A percentile compares a stretch with the other conserved stretches of the same genome.
Conservation (phyloP, 2,888 invertebrate genomes). For the Scaptomyza caliginosa region DNA sequence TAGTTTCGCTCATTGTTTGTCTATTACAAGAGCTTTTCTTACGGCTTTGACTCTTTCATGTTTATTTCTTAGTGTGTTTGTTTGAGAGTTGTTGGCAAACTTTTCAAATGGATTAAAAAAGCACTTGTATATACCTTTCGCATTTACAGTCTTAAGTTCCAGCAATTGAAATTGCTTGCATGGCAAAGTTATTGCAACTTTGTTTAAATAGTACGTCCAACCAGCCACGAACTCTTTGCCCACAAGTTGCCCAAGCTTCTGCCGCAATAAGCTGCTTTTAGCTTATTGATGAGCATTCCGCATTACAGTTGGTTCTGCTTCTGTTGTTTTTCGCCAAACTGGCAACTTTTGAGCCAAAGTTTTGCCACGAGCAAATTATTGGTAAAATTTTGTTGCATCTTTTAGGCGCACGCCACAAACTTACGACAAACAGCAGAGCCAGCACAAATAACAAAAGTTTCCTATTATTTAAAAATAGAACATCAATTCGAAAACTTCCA, state of each 20-base stretch:
- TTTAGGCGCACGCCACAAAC: constrained; percentile 30
- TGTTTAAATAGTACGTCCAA: constrained; percentile 52
- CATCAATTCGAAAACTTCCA: constrained; percentile 4
- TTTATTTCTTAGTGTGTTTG: not conserved
- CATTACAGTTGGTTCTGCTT: constrained; percentile 23
- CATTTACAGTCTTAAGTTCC: constrained; percentile 16
- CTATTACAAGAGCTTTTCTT: constrained; percentile 57
- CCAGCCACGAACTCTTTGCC: not conserved
- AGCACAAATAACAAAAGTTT: not conserved
- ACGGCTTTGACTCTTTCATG: constrained; percentile 7
- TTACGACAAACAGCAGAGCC: not conserved
- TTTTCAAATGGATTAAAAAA: constrained; percentile 74
- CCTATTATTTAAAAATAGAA: not conserved
- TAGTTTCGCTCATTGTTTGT: constrained; percentile 62
- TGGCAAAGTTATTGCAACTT: constrained; percentile 73
- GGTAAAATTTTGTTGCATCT: constrained; percentile 22
- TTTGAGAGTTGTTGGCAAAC: constrained; percentile 30
- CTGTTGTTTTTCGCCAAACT: constrained; percentile 27
- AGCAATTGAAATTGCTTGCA: constrained; percentile 38
- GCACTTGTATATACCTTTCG: constrained; percentile 60
- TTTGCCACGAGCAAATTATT: constrained; percentile 12
- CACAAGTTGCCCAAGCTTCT: too few relatives aligned
- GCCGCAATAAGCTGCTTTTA: constrained; percentile 1
- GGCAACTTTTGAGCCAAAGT: constrained; percentile 33
- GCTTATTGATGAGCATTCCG: constrained; percentile 61